Evolutionary conservation across 1,140 invertebrate species (phyloP).

Genomic region (Drosophila bifasciata): DNA sequence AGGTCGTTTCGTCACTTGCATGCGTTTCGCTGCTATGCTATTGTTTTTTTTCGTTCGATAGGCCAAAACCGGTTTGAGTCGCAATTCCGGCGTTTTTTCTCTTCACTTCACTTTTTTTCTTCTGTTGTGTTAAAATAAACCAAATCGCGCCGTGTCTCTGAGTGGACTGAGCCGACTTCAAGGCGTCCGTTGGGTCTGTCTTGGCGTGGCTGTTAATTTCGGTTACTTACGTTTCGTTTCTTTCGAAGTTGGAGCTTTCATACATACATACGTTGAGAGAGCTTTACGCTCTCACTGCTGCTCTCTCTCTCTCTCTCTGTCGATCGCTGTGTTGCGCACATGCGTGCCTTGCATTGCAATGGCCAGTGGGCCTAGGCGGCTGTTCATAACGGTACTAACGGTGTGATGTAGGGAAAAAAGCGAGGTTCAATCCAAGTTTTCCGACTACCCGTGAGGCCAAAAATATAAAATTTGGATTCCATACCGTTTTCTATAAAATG

Average conservation of each 20-base stretch:
- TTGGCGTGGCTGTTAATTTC: constrained; percentile 20
- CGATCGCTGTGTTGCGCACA: constrained; percentile 13
- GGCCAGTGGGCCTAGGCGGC: constrained; percentile 3
- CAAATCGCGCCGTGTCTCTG: constrained; percentile 45
- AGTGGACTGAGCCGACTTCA: constrained; percentile 42
- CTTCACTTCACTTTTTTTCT: constrained; percentile 23
- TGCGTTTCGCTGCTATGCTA: constrained; percentile 48
- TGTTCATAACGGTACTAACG: constrained; percentile 37
- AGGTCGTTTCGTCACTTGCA: constrained; percentile 75
- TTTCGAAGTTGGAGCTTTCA: constrained; percentile 1
- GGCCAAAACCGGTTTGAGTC: constrained; percentile 63
- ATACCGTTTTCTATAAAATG: no score
- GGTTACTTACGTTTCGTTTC: constrained; percentile 16
- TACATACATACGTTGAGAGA: not conserved
- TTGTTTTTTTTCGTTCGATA: constrained; percentile 45
- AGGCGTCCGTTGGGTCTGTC: constrained; percentile 18
- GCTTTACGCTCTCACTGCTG: constrained; percentile 16
- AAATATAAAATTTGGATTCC: no score
- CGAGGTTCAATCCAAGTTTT: constrained; percentile 4
- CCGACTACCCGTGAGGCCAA: no score
- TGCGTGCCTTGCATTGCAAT: constrained; percentile 57
- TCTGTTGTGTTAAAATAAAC: constrained; percentile 13
- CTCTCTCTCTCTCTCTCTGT: constrained; percentile 17
- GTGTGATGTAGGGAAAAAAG: constrained; percentile 10
- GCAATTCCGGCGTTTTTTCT: constrained; percentile 54